Percentiles rank a stretch among this genome's conserved stretches.
phyloP scores from a whole-genome alignment of 2,888 invertebrate species.

The Zaprionus obscuricornis region DNA sequence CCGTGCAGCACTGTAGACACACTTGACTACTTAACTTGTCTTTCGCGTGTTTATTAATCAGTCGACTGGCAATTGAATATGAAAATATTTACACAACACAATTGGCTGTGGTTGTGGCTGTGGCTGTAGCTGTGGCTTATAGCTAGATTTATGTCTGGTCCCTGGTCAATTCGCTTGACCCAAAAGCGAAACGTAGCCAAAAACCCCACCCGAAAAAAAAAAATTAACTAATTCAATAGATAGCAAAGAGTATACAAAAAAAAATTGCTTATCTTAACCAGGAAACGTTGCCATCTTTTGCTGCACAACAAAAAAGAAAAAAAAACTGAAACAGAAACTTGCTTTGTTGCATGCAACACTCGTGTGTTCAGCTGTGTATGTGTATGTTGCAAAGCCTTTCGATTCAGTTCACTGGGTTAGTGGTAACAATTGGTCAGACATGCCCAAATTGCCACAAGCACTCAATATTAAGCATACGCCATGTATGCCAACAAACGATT shows the following conservation, averaged over 20 bases:
- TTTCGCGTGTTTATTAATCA: constrained; percentile 22
- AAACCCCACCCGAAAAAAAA: constrained; percentile 36
- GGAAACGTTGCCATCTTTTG: constrained; percentile 63
- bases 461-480: constrained; percentile 14
- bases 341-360: constrained; percentile 33
- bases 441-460: background rate
- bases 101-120: constrained; percentile 34
- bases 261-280: constrained; percentile 72
- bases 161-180: background rate
- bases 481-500: background rate
- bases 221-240: constrained; percentile 31
- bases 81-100: constrained; percentile 49
- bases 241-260: constrained; percentile 43
- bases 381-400: constrained; percentile 29
- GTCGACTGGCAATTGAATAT: constrained; percentile 33
- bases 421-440: constrained; percentile 12
- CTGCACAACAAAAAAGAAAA: constrained; percentile 14
- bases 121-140: no score
- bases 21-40: no score
- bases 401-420: constrained; percentile 67
- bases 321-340: no score
- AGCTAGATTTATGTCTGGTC: background rate
- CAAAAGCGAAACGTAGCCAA: no score
- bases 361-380: constrained; percentile 4
- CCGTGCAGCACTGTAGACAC: no score